Evolutionary conservation across 2,797 vertebrate genomes (phyloP).

Genomic region (Rhincodon typus): DNA sequence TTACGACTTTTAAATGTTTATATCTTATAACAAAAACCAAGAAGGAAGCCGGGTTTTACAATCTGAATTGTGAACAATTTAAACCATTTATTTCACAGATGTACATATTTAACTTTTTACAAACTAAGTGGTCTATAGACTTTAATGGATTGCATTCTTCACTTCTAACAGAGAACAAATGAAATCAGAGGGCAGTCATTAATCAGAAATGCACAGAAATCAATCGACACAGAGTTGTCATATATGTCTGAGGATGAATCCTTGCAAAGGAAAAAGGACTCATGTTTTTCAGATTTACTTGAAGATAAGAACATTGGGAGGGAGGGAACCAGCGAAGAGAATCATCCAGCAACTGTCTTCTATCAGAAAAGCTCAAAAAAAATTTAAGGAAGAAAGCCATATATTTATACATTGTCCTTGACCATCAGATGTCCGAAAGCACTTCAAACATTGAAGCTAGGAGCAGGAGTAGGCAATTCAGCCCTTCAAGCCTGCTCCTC

Average conservation of each 20-base stretch:
- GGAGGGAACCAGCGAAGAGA: background rate
- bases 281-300: background rate
- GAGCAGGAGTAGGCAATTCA: no score
- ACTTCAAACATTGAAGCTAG: no score
- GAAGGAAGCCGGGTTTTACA: background rate
- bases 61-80: background rate
- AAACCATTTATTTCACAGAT: background rate
- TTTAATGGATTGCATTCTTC: background rate
- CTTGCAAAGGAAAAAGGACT: background rate
- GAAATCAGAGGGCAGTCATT: background rate
- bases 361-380: background rate
- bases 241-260: background rate
- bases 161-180: background rate
- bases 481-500: no score
- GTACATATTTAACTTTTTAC: background rate
- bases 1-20: background rate
- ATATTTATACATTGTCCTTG: no score
- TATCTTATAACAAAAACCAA: background rate
- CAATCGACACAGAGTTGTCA: background rate
- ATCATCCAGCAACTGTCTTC: background rate
- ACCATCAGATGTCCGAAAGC: no score
- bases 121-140: background rate
- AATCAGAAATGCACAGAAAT: background rate
- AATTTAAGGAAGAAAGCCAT: no score
- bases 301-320: background rate